These are phyloP conservation scores for Chinchilla lanigera DNA, from an alignment of 2,113 vertebrate species.

Conservation along the genomic window DNA sequence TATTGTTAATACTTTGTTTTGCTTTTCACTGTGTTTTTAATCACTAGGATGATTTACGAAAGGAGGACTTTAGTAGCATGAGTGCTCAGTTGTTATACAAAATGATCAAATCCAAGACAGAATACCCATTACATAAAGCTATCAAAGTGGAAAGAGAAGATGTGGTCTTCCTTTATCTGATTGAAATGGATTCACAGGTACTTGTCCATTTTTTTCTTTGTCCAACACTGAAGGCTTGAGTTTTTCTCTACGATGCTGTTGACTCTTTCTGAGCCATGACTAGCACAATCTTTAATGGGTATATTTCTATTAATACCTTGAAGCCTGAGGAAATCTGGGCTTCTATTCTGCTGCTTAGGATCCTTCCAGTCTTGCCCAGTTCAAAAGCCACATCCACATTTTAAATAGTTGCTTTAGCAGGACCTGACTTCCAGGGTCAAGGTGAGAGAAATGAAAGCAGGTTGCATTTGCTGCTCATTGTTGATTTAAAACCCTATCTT, in stretches of 20 bases:
- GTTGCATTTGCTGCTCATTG: background rate
- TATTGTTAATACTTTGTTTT: background rate
- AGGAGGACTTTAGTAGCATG: slow-evolving; percentile 99
- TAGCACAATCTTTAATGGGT: background rate
- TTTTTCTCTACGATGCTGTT: background rate
- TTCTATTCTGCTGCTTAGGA: background rate
- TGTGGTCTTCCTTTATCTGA: slow-evolving; percentile 98
- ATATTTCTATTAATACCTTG: background rate
- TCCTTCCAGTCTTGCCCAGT: background rate
- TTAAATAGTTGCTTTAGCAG: background rate
- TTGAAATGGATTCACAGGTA: slow-evolving; percentile 99
- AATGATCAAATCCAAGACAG: slow-evolving; percentile 99
- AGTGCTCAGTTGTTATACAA: slow-evolving; percentile 97
- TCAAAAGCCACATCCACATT: background rate
- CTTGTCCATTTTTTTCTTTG: background rate
- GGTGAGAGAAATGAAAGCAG: background rate
- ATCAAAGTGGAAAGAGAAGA: slow-evolving; percentile 98
- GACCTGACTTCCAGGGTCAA: background rate
- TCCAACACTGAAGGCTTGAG: background rate
- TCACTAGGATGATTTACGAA: slow-evolving; percentile 94
- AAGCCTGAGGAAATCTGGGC: background rate
- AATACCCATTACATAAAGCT: slow-evolving; percentile 97
- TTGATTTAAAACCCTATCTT: slow-evolving; percentile 54
- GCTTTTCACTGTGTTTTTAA: slow-evolving; percentile 21
- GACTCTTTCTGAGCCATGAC: background rate